phyloP scores from a whole-genome alignment of 1,140 invertebrate species.

The Potamilus streckersoni region DNA sequence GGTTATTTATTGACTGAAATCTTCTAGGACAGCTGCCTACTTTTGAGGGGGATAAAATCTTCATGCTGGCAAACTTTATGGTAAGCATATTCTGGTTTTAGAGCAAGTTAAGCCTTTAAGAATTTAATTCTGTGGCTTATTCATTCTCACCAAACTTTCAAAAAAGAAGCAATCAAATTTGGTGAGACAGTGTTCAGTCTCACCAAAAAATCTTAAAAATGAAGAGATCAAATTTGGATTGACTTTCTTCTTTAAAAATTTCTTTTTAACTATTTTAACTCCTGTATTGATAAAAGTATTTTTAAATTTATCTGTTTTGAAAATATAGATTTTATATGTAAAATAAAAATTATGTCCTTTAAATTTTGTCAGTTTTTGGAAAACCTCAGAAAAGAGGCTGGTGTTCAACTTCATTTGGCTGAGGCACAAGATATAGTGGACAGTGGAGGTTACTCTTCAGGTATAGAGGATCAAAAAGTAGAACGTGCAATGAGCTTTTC shows the following conservation, averaged over 20 bases:
- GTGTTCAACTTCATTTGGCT: conserved; percentile 20
- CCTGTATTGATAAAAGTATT: not conserved
- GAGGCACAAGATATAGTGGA: conserved; percentile 10
- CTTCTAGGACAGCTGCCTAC: too few relatives aligned
- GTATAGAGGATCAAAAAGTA: not conserved
- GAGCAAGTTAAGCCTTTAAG: too few relatives aligned
- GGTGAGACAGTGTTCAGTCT: too few relatives aligned
- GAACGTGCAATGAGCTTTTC: not conserved
- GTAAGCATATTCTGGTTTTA: too few relatives aligned
- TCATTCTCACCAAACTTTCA: too few relatives aligned
- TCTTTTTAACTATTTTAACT: conserved; percentile 4
- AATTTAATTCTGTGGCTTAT: too few relatives aligned
- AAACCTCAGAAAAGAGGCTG: conserved; percentile 36
- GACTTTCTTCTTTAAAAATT: not conserved
- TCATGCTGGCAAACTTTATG: too few relatives aligned
- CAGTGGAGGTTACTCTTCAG: conserved; percentile 7
- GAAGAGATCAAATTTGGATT: too few relatives aligned
- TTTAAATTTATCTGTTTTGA: conserved; percentile 9
- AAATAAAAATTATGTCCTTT: conserved; percentile 19
- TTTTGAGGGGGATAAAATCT: too few relatives aligned
- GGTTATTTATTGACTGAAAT: too few relatives aligned
- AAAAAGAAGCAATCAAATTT: too few relatives aligned
- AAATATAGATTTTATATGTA: conserved; percentile 1
- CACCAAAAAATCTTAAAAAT: too few relatives aligned
- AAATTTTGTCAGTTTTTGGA: conserved; percentile 48